A percentile compares a stretch with the other conserved stretches of the same genome.
phyloP scores from a whole-genome alignment of 2,797 vertebrate genomes.

The Malurus leucopterus region DNA sequence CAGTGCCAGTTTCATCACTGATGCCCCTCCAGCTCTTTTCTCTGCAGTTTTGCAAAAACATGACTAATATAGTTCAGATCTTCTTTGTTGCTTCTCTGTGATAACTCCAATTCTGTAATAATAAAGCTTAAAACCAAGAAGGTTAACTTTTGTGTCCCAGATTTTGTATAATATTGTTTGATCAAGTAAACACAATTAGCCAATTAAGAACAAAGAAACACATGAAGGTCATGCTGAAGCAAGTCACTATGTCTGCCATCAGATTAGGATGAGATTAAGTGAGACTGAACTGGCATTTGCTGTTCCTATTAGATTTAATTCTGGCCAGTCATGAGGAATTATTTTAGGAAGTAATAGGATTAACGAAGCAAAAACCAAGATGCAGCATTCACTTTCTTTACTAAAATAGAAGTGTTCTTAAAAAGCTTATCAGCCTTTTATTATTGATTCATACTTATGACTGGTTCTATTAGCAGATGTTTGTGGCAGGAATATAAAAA shows the following conservation, averaged over 20 bases:
- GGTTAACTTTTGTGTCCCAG: neutral
- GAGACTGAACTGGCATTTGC: neutral
- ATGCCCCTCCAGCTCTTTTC: neutral
- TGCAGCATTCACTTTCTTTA: neutral
- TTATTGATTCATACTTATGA: neutral
- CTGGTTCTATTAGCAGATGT: neutral
- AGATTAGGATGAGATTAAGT: constrained; percentile 3
- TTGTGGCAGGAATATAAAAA: neutral
- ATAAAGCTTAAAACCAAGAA: neutral
- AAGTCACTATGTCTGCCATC: neutral
- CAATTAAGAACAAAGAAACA: neutral
- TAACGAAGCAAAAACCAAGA: constrained; percentile 13
- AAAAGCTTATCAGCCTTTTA: neutral
- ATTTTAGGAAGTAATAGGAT: constrained; percentile 3
- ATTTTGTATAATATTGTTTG: neutral
- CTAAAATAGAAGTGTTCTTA: neutral
- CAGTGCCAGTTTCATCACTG: neutral
- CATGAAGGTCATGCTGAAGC: neutral
- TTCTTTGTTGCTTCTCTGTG: neutral
- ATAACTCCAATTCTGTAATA: neutral
- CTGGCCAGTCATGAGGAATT: neutral
- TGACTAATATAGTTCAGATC: neutral
- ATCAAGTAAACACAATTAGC: neutral
- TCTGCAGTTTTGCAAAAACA: neutral
- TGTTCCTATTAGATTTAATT: neutral